Base-by-base conservation (phyloP, 2,797 vertebrate species). In the Sebastes hopkinsi region DNA sequence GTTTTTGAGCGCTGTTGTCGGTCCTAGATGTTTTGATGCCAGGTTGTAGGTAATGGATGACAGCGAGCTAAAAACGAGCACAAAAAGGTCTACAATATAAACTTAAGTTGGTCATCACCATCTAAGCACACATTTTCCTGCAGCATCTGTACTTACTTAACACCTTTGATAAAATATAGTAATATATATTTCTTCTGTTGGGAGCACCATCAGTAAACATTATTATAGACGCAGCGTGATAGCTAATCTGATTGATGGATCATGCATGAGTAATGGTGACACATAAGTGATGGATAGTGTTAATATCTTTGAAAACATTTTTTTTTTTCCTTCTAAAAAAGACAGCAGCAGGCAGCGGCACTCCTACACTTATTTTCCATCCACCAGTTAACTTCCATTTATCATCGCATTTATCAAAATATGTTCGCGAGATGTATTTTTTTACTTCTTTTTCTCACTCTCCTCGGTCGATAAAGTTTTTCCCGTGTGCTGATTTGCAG, bases 171-270 rank as follows among this genome's bases (percentile, higher is more conserved):
- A 89, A 91, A 90, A 77, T 80, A 80, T 32, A 85, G 81, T 83
- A 29, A 87, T 87, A 79, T 68, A 70, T 88, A 62, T 88, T 81
- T 82, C 72, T 60, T 77, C 82, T 79, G 32, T 66, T 55, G 82
- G 86, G 84, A 83, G 85, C 77, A 3, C 79, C 85, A 72, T 91
- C 88, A 86, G 91, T 90, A 92, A 92, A 92, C 85, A 86, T 91
- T 87, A 89, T 92, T 89, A 89, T 69, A 80, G 73, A 77, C 69
- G 70, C 84, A 65, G 81, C 80, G 30, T 60, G 86, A 86, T 83
- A 85, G 88, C 92, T 85, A 88, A 93, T 92, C 88, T 88, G 89
- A 90, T 83, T 82, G 90, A 92, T 90, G 90, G 90, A 87, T 92
- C 83, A 73, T 82, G 87, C 80, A 82, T 92, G 90, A 92, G 90